Evolutionary conservation across 2,797 vertebrate species (phyloP).

Genomic region (Tolypeutes matacus): DNA sequence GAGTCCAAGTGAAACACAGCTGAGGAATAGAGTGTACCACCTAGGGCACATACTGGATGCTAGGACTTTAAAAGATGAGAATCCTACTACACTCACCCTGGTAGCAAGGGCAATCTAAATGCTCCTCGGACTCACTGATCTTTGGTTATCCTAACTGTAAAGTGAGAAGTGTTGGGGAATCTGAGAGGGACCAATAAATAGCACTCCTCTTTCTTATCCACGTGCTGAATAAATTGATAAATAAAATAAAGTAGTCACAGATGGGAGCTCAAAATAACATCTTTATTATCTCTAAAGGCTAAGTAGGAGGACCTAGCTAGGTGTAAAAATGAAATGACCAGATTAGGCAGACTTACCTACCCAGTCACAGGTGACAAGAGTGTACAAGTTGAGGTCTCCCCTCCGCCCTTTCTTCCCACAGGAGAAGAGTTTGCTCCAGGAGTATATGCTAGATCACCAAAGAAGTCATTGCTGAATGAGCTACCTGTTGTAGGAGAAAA

Average conservation of each 20-base stretch:
- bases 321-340: background rate
- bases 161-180: background rate
- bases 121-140: too few species aligned
- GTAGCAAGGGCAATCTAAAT: background rate
- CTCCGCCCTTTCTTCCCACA: too few species aligned
- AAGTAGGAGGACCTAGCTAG: background rate
- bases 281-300: background rate
- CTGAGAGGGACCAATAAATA: background rate
- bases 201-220: background rate
- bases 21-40: background rate
- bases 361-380: background rate
- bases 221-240: background rate
- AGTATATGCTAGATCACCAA: background rate
- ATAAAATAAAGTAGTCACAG: background rate
- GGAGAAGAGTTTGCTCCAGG: background rate
- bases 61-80: conserved; percentile 4
- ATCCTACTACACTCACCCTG: background rate
- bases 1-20: background rate
- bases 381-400: background rate
- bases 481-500: too few species aligned
- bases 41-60: background rate
- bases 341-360: background rate
- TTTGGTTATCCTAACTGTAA: background rate
- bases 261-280: background rate
- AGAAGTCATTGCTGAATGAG: background rate